phyloP scores from a whole-genome alignment of 2,113 vertebrate species.

The Thamnophis sirtalis region DNA sequence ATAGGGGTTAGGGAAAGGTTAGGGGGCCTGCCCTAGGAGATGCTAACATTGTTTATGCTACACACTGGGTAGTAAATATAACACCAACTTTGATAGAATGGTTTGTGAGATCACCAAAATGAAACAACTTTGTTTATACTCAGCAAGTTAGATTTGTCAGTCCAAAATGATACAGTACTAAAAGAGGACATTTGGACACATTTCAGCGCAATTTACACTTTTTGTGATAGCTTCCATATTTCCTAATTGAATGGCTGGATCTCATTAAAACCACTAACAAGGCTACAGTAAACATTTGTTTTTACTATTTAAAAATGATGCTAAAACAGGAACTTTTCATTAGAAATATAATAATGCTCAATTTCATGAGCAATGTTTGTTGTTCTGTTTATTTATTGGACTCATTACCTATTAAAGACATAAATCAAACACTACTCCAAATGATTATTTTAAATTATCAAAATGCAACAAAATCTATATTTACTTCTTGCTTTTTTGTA shows the following conservation, averaged over 20 bases:
- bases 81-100: background rate
- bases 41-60: constrained; percentile 9
- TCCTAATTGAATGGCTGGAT: background rate
- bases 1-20: no score
- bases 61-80: background rate
- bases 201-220: background rate
- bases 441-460: background rate
- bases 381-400: background rate
- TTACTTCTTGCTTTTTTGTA: background rate
- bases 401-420: background rate
- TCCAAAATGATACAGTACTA: background rate
- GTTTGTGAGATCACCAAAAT: background rate
- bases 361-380: background rate
- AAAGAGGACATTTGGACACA: background rate
- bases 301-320: background rate
- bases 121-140: background rate
- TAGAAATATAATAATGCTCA: background rate
- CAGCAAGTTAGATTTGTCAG: background rate
- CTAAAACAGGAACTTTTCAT: background rate
- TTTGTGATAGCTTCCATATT: background rate
- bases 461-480: background rate
- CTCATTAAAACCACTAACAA: background rate
- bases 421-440: background rate
- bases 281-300: background rate
- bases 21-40: background rate